Evolutionary conservation across 2,888 invertebrate species (phyloP).

Genomic region (Molorchus minor): DNA sequence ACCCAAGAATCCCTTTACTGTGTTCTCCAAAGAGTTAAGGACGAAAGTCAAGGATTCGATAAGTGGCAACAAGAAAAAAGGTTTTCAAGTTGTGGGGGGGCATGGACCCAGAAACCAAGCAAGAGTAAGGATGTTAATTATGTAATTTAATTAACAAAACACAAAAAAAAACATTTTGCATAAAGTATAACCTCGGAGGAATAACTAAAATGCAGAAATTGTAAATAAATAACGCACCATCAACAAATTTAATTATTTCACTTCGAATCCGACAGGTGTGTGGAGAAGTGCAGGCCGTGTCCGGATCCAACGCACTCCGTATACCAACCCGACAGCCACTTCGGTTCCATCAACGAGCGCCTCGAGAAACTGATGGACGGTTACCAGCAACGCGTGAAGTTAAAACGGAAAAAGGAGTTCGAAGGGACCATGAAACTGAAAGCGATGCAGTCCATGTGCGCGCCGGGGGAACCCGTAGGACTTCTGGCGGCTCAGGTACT

Average conservation of each 20-base stretch:
- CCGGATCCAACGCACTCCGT: slow-evolving; percentile 80
- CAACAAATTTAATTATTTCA: no score
- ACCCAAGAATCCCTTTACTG: slow-evolving; percentile 68
- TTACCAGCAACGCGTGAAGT: slow-evolving; percentile 62
- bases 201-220: no score
- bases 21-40: slow-evolving; percentile 68
- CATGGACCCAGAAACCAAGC: slow-evolving; percentile 68
- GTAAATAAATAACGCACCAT: no score
- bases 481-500: slow-evolving; percentile 88
- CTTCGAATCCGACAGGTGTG: no score
- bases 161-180: no score
- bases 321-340: slow-evolving; percentile 77
- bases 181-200: no score
- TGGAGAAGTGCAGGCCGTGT: slow-evolving; percentile 60
- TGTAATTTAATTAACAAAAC: no score
- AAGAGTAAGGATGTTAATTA: slow-evolving; percentile 59
- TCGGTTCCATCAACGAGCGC: slow-evolving; percentile 87
- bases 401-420: slow-evolving; percentile 64
- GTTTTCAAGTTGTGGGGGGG: slow-evolving; percentile 74
- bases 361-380: slow-evolving; percentile 73
- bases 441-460: slow-evolving; percentile 78
- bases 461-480: slow-evolving; percentile 97
- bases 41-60: slow-evolving; percentile 51
- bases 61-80: slow-evolving; percentile 57
- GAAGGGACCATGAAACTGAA: slow-evolving; percentile 79